Evolutionary conservation across 2,888 invertebrate species (phyloP), one percentile per base, ranked within the genome.

Genomic region (Lepidochrysops patricia): DNA sequence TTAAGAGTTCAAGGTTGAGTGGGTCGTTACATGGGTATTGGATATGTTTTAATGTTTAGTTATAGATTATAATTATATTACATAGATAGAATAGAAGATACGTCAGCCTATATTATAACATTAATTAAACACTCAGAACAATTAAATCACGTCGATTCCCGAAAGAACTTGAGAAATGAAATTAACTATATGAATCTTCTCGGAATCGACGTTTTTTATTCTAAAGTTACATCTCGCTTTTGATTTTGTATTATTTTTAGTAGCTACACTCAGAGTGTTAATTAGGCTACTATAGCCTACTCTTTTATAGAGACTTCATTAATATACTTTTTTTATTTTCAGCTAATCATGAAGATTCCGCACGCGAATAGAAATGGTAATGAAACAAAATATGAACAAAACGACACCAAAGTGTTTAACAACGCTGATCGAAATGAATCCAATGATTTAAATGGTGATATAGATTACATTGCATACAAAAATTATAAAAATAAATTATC

Each of bases 271-370:
- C n/a, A n/a, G n/a, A n/a, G n/a, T n/a, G n/a, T n/a, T n/a, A n/a
- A n/a, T n/a, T n/a, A n/a, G n/a, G n/a, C n/a, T n/a, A n/a, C n/a
- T n/a, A n/a, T n/a, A n/a, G n/a, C n/a, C n/a, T n/a, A n/a, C n/a
- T n/a, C n/a, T n/a, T n/a, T n/a, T n/a, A n/a, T n/a, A n/a, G n/a
- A n/a, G n/a, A n/a, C n/a, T n/a, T n/a, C n/a, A n/a, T n/a, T n/a
- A n/a, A n/a, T n/a, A n/a, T n/a, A 29, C 43, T 25, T 54, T 54
- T 49, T 60, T 61, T 65, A 64, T 67, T 67, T 80, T 27, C 82
- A 88, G 88, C 72, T 76, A 79, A 82, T 66, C 73, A 88, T 88
- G 88, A 82, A 74, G 78, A 80, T 86, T 73, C 74, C 75, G 69
- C 74, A 70, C 64, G 70, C 67, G 62, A 68, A 64, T 74, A 81